A percentile compares a stretch with the other conserved stretches of the same genome.
phyloP scores from a whole-genome alignment of 2,797 vertebrate species.

The Gymnothorax reevesii region DNA sequence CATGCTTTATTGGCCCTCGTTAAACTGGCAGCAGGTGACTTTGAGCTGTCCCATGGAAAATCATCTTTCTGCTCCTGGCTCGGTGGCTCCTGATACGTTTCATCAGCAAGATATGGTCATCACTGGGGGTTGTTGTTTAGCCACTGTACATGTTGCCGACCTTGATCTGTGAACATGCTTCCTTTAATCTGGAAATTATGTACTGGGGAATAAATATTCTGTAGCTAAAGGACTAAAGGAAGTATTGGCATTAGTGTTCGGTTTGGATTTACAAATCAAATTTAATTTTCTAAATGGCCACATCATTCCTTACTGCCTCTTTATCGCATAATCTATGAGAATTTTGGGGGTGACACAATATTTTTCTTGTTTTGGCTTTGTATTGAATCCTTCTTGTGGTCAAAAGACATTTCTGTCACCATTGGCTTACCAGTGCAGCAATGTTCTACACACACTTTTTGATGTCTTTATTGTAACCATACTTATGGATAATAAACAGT shows the following conservation, averaged over 20 bases:
- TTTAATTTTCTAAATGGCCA: too few species aligned
- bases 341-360: too few species aligned
- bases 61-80: slow-evolving; percentile 17
- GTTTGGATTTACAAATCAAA: background rate
- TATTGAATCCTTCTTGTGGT: too few species aligned
- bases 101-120: background rate
- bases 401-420: too few species aligned
- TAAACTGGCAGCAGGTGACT: background rate
- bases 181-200: background rate
- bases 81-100: slow-evolving; percentile 9
- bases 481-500: too few species aligned
- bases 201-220: background rate
- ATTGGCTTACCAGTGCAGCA: too few species aligned
- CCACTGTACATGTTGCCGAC: background rate
- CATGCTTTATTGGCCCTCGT: background rate
- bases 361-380: too few species aligned
- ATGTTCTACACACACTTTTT: too few species aligned
- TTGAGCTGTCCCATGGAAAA: background rate
- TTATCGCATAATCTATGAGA: too few species aligned
- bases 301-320: too few species aligned
- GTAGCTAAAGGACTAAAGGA: background rate
- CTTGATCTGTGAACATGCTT: background rate
- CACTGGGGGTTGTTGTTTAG: background rate
- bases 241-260: background rate
- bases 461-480: too few species aligned